A percentile compares a stretch with the other conserved stretches of the same genome.
Evolutionary conservation across 2,888 invertebrate genomes (phyloP).

Genomic region (Odontocerum albicorne): DNA sequence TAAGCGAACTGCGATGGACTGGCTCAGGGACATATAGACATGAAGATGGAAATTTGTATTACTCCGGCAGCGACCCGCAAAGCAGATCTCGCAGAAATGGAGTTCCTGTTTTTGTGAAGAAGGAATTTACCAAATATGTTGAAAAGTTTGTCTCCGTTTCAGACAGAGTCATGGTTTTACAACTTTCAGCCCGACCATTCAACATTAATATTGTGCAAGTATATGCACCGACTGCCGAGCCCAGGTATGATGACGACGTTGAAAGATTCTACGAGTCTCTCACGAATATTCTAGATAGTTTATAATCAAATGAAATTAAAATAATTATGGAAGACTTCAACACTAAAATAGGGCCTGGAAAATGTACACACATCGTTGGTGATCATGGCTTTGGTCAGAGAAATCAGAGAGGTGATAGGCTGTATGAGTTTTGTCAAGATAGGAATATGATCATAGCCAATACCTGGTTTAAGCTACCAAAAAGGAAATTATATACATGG

Average conservation of each 20-base stretch:
- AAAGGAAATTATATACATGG: slow-evolving; percentile 4
- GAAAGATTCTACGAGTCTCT: neutral
- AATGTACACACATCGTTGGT: neutral
- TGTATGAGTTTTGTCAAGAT: neutral
- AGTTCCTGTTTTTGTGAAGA: too few relatives aligned
- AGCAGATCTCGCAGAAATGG: too few relatives aligned
- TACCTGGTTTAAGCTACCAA: slow-evolving; percentile 3
- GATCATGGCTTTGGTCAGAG: neutral
- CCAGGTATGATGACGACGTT: slow-evolving; percentile 1
- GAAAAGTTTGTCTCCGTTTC: too few relatives aligned
- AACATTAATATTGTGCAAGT: neutral
- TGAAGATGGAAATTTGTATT: too few relatives aligned
- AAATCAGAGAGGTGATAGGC: slow-evolving; percentile 2
- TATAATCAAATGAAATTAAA: neutral
- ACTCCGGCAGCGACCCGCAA: too few relatives aligned
- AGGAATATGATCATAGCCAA: neutral
- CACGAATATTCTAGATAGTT: neutral
- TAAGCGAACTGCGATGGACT: too few relatives aligned
- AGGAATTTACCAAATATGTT: too few relatives aligned
- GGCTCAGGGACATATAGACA: too few relatives aligned
- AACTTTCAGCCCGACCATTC: neutral
- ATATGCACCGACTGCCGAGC: slow-evolving; percentile 1
- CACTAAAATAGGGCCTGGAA: neutral
- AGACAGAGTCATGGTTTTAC: neutral
- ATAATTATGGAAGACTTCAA: slow-evolving; percentile 1